Percentiles rank a stretch among this genome's conserved stretches.
Conservation (phyloP, 2,888 invertebrate species). For the Oscheius sp. region DNA sequence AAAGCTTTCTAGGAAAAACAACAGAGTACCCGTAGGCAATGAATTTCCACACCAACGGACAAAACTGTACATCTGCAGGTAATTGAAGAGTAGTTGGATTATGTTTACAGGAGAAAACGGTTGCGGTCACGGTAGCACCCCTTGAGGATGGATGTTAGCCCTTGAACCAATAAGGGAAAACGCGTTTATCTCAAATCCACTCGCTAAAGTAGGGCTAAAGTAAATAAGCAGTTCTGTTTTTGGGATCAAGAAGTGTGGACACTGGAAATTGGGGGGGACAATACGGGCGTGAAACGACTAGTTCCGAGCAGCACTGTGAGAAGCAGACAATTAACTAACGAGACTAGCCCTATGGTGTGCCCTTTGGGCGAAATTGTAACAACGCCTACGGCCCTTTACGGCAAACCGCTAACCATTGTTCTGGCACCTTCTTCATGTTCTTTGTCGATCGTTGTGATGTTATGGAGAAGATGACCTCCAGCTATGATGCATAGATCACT, state of each 20-base stretch:
- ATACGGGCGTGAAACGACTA: slow-evolving; percentile 23
- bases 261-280: slow-evolving; percentile 11
- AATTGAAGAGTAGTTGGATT: too few relatives aligned
- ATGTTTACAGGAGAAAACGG: too few relatives aligned
- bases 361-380: not conserved
- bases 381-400: not conserved
- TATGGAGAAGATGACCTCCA: slow-evolving; percentile 12
- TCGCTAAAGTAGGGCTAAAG: too few relatives aligned
- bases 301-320: slow-evolving; percentile 10
- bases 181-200: too few relatives aligned
- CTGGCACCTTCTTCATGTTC: not conserved
- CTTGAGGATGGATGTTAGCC: too few relatives aligned
- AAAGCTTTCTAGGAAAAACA: too few relatives aligned
- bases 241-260: slow-evolving; percentile 15
- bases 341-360: slow-evolving; percentile 19
- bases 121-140: too few relatives aligned
- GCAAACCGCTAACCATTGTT: slow-evolving; percentile 13
- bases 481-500: not conserved
- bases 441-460: slow-evolving; percentile 11
- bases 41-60: too few relatives aligned
- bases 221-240: not conserved
- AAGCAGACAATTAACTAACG: slow-evolving; percentile 27
- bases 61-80: too few relatives aligned
- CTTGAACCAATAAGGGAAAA: too few relatives aligned
- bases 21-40: too few relatives aligned